These are phyloP conservation scores for Latrodectus geometricus DNA, from an alignment of 1,140 invertebrate genomes.

Conservation along the genomic window DNA sequence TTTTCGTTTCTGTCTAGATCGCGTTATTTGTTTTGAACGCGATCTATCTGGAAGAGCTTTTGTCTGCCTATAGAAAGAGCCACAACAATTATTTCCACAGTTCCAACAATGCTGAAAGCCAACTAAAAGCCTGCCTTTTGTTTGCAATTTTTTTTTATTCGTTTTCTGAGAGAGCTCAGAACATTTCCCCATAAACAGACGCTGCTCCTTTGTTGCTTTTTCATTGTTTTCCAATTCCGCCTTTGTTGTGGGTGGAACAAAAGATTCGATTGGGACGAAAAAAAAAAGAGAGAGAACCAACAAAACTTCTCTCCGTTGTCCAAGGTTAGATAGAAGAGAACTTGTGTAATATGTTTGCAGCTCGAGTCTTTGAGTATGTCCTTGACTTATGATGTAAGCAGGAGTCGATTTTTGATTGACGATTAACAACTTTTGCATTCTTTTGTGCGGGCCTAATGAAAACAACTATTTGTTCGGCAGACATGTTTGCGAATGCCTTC, in stretches of 20 bases:
- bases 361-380: slow-evolving; percentile 3
- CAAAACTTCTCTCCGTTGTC: neutral
- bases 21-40: neutral
- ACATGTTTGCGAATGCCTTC: neutral
- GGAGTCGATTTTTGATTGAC: slow-evolving; percentile 27
- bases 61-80: neutral
- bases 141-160: slow-evolving; percentile 29
- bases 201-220: slow-evolving; percentile 44
- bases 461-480: neutral
- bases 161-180: slow-evolving; percentile 15
- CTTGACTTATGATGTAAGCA: slow-evolving; percentile 50
- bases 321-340: neutral
- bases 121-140: slow-evolving; percentile 23
- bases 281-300: neutral
- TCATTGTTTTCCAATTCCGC: slow-evolving; percentile 47
- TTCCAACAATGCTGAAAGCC: slow-evolving; percentile 17
- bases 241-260: slow-evolving; percentile 53
- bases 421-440: slow-evolving; percentile 23
- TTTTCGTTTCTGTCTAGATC: no score
- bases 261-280: slow-evolving; percentile 18
- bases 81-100: slow-evolving; percentile 24
- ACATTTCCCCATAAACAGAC: slow-evolving; percentile 43
- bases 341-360: slow-evolving; percentile 35
- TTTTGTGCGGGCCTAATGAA: slow-evolving; percentile 9
- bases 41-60: neutral